Conservation (phyloP, 23 tunicate genomes). For the Diplosoma virens region DNA sequence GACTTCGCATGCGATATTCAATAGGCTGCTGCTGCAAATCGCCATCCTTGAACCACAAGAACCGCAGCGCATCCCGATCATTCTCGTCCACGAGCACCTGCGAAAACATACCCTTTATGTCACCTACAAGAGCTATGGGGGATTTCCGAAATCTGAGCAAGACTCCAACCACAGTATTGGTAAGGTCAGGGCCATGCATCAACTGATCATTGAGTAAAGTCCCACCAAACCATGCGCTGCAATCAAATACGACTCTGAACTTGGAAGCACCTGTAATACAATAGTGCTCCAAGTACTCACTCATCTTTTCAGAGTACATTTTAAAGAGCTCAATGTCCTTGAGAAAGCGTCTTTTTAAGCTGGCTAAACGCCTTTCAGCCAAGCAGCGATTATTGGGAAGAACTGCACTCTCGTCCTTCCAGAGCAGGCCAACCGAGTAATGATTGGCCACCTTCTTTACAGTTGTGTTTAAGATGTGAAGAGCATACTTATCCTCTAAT, state of each 20-base stretch:
- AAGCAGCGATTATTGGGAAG: neutral
- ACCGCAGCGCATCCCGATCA: neutral
- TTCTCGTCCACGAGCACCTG: conserved; percentile 4
- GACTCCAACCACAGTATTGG: neutral
- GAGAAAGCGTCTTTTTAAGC: neutral
- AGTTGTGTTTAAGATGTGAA: neutral
- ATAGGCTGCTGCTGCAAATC: neutral
- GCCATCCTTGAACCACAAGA: neutral
- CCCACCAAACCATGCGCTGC: neutral
- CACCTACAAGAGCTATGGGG: neutral
- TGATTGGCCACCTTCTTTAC: neutral
- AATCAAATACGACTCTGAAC: neutral
- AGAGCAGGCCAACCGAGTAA: neutral
- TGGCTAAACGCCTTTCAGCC: neutral
- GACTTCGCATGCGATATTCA: conserved; percentile 24
- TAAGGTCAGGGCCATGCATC: neutral
- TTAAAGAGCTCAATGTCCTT: neutral
- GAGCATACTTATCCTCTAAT: neutral
- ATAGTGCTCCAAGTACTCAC: neutral
- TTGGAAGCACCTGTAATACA: neutral
- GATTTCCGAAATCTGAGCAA: neutral
- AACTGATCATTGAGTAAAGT: neutral
- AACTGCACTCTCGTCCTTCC: neutral
- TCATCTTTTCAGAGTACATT: neutral
- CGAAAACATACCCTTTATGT: conserved; percentile 5